Evolutionary conservation across 2,888 invertebrate species (phyloP).

Genomic region (Seladonia tumulorum): DNA sequence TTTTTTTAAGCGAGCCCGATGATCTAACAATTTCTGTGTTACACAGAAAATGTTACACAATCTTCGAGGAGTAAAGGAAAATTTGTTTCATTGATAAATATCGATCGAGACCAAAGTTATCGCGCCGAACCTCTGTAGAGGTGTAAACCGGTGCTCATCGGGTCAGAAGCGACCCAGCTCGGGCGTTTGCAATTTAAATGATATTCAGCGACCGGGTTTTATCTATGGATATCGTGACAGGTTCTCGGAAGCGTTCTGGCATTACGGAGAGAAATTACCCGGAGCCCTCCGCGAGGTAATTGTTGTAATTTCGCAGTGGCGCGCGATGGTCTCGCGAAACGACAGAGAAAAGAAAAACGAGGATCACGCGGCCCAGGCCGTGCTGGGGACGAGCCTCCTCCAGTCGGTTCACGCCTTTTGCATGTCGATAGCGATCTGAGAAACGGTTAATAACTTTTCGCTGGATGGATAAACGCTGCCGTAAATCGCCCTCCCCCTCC

Average conservation of each 20-base stretch:
- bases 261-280: not conserved
- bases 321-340: constrained; percentile 6
- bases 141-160: not conserved
- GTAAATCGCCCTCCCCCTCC: not conserved
- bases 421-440: constrained; percentile 33
- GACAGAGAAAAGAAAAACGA: not conserved
- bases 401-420: constrained; percentile 31
- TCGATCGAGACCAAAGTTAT: no score
- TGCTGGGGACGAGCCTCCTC: not conserved
- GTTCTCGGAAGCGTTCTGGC: not conserved
- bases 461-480: not conserved
- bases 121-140: not conserved
- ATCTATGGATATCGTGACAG: constrained; percentile 2
- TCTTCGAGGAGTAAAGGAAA: no score
- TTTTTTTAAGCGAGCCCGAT: no score
- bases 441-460: constrained; percentile 14
- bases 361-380: not conserved
- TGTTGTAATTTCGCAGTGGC: not conserved
- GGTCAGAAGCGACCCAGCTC: not conserved
- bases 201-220: not conserved
- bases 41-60: no score
- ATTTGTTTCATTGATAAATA: no score
- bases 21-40: no score
- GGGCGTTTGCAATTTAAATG: not conserved
- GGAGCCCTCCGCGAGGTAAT: not conserved